phyloP scores from a whole-genome alignment of 2,888 invertebrate genomes.

The Alloplasta piceator region DNA sequence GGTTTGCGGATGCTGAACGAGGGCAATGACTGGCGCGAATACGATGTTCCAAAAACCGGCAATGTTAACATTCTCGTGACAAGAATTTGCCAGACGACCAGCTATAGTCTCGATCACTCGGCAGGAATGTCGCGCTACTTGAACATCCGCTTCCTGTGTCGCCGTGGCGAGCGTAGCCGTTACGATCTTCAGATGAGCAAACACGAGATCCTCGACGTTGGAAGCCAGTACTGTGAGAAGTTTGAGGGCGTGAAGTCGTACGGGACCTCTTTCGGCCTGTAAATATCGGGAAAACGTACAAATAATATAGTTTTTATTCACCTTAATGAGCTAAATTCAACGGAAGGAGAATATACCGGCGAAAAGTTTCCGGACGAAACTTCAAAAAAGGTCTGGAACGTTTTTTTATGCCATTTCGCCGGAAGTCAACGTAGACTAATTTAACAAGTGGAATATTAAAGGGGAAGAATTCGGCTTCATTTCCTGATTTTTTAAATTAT shows the following conservation, averaged over 20 bases:
- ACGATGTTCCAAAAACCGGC: slow-evolving; percentile 78
- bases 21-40: slow-evolving; percentile 72
- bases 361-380: too few species aligned
- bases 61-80: slow-evolving; percentile 68
- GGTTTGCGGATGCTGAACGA: slow-evolving; percentile 75
- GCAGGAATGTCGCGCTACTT: slow-evolving; percentile 89
- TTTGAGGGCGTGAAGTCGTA: slow-evolving; percentile 91
- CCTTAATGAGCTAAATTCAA: not conserved
- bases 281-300: slow-evolving; percentile 35
- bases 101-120: slow-evolving; percentile 88
- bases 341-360: not conserved
- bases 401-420: too few species aligned
- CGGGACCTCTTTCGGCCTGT: slow-evolving; percentile 84
- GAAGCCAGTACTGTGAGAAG: slow-evolving; percentile 83
- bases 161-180: slow-evolving; percentile 86
- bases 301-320: not conserved
- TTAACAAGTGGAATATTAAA: too few species aligned
- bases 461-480: too few species aligned
- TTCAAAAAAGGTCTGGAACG: too few species aligned
- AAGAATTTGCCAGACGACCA: slow-evolving; percentile 70
- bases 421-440: too few species aligned
- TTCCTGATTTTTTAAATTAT: too few species aligned
- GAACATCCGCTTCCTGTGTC: slow-evolving; percentile 86
- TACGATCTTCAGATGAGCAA: slow-evolving; percentile 86
- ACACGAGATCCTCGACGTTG: slow-evolving; percentile 83